Evolutionary conservation across 64 coral and sea anemone genomes (phyloP), one percentile per base, ranked within the genome.

Genomic region (Montipora foliosa): DNA sequence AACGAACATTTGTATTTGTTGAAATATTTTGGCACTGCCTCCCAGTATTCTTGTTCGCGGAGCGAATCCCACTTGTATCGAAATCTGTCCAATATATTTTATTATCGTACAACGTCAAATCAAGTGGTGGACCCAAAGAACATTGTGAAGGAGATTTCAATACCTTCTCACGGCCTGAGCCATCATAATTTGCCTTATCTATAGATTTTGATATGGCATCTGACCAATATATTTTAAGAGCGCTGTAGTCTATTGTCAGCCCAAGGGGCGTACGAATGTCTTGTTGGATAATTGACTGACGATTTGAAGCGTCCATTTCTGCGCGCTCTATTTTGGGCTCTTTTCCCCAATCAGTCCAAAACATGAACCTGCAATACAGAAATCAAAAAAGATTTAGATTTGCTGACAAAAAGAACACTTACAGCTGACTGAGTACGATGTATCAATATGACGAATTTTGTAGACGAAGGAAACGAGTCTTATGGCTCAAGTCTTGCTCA

Each of bases 261-360:
- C 92, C 95, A 91, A 94, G 92, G 15, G 95, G 95, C 89, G 83
- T 89, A 73, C 47, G 57, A 70, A 97, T 94, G 16, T 81, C 9
- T 58, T 78, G 87, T 17, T 72, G 13, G 61, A 94, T 68, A 29
- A 97, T 84, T 55, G 92, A 20, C 16, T 76, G 79, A 71, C 92
- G 90, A 22, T 94, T 87, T 44, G 74, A 68, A 24, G 89, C 80
- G 60, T 97, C 89, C 95, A 97, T 97, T 44, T 84, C 92, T 16
- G 92, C 83, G 44, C 89, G 76, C 17, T 97, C 95, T 57, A 97
- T 95, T 67, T 95, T 97, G 14, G 95, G 92, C 8, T 79, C 15
- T 47, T 95, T 79, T 0, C 95, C 93, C 84, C 84, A 97, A 58
- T 92, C 95, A 50, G 95, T 97, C 95, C 95, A 97, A 79, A 97